These are phyloP conservation scores for Drosophila demipolita DNA, from an alignment of 2,888 invertebrate species.

Conservation along the genomic window DNA sequence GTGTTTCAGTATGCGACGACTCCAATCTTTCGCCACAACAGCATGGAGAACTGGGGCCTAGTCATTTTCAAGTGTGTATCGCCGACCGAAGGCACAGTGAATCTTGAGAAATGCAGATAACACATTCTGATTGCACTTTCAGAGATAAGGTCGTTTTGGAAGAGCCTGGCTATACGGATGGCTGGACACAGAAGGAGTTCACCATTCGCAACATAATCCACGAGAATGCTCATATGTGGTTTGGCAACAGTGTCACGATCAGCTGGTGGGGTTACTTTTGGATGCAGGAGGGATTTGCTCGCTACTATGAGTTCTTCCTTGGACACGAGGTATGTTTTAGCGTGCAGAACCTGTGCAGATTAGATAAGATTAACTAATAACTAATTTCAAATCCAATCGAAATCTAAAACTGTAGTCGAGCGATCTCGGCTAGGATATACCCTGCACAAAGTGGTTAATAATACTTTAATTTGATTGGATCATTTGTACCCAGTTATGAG, in stretches of 20 bases:
- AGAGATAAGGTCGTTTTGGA: conserved; percentile 73
- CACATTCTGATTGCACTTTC: background rate
- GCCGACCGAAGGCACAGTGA: background rate
- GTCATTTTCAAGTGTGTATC: conserved; percentile 90
- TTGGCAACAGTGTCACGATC: conserved; percentile 87
- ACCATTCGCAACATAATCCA: conserved; percentile 86
- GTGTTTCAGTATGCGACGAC: conserved; percentile 92
- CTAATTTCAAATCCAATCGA: too few relatives aligned
- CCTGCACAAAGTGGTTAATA: too few relatives aligned
- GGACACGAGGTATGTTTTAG: conserved; percentile 79
- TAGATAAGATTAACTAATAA: too few relatives aligned
- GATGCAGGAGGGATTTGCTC: conserved; percentile 89
- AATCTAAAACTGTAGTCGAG: too few relatives aligned
- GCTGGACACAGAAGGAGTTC: conserved; percentile 76
- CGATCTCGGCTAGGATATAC: too few relatives aligned
- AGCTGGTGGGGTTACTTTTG: conserved; percentile 87
- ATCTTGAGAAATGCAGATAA: background rate
- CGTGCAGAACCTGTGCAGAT: background rate
- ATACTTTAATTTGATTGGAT: too few relatives aligned
- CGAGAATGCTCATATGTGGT: conserved; percentile 88
- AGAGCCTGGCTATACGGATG: conserved; percentile 74
- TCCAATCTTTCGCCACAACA: conserved; percentile 91
- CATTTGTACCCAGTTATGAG: too few relatives aligned
- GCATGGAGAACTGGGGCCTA: conserved; percentile 97
- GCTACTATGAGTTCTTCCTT: conserved; percentile 89